phyloP scores from a whole-genome alignment of 2,113 vertebrate species.

The Gavia stellata region DNA sequence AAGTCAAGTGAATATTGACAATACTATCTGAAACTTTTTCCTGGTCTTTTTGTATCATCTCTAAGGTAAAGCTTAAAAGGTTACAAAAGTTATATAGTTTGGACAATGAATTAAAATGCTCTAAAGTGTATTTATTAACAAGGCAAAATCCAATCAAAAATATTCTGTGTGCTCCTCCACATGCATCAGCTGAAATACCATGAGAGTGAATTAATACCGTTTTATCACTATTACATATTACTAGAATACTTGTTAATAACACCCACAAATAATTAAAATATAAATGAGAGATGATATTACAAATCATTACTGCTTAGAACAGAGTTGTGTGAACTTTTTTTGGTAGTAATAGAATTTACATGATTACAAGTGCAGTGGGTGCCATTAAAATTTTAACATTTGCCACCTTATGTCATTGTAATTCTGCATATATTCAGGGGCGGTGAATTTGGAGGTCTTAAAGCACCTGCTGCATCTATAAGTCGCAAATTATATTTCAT shows the following conservation, averaged over 20 bases:
- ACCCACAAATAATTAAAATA: conserved; percentile 5
- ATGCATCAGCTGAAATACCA: background rate
- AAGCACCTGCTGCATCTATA: background rate
- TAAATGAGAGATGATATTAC: background rate
- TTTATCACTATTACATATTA: background rate
- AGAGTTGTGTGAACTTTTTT: background rate
- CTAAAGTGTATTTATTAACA: conserved; percentile 25
- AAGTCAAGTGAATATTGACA: conserved; percentile 19
- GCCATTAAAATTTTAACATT: conserved; percentile 7
- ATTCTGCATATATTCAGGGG: background rate
- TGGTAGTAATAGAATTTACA: background rate
- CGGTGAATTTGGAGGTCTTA: conserved; percentile 1
- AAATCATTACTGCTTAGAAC: background rate
- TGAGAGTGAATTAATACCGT: conserved; percentile 6
- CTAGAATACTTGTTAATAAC: background rate
- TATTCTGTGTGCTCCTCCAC: background rate
- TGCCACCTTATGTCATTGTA: background rate
- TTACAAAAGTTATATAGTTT: conserved; percentile 1
- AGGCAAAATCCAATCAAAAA: conserved; percentile 22
- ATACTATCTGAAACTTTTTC: conserved; percentile 23
- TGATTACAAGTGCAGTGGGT: background rate
- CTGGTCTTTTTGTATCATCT: background rate
- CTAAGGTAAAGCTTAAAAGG: conserved; percentile 9
- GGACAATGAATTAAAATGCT: conserved; percentile 10
- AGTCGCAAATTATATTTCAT: background rate